Base-by-base conservation (phyloP, 2,888 invertebrate species). In the Macropis europaea region DNA sequence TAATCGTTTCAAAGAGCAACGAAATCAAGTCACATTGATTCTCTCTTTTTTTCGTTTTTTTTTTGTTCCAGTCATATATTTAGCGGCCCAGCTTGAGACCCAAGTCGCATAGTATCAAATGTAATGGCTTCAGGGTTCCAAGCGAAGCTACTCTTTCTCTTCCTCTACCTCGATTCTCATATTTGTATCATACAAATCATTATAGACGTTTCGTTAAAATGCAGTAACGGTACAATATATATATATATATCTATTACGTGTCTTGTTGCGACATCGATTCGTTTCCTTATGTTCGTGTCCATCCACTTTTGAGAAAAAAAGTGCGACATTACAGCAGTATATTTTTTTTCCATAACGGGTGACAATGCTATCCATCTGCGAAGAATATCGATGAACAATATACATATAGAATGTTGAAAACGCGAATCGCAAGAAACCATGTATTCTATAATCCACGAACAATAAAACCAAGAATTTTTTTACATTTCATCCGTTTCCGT, bases 31-130 rank as follows among this genome's bases (percentile, higher is more conserved):
- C 56, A 28, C 62, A 59, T 71, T 72, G 66, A 69, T 64, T 59
- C 53, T 56, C 34, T 52, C 48, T 62, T 56, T 45, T 63, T 71
- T 53, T 60, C 59, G 60, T 70, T 62, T 73, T 72, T 47, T 61
- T 72, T 60, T 38, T 45, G 36, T 30, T 43, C 45, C 28, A 77
- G 53, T 73, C 61, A 74, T 57, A n/a, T n/a, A n/a, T n/a, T n/a
- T 59, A 80, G 80, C 73, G 61, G 76, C 77, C 76, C 74, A 74
- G 62, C 75, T 77, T 74, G 68, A 74, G 71, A 76, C 74, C 70
- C 73, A 78, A 76, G 81, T 83, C 84, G 84, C 82, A 83, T 82
- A 62, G 73, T 82, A 79, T 77, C 62, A 71, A 75, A 73, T 70
- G 78, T 80, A 80, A 84, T 80, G 82, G 84, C 82, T 79, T 82